Evolutionary conservation across 64 coral and sea anemone species (phyloP).

Genomic region (Porites lutea): DNA sequence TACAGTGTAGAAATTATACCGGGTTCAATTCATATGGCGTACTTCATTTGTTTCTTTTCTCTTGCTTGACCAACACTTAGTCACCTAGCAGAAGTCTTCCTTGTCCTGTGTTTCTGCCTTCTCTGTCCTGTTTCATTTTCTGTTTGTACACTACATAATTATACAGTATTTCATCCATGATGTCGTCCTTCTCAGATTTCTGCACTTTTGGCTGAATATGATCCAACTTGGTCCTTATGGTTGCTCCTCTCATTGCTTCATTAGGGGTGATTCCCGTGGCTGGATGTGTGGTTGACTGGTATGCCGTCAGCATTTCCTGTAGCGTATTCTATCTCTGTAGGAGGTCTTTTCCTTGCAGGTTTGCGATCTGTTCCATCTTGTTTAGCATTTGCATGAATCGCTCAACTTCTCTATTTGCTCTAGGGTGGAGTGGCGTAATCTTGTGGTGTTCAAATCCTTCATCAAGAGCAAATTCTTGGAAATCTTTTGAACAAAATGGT

Average conservation of each 20-base stretch:
- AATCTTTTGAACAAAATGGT: background rate
- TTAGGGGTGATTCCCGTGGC: constrained; percentile 46
- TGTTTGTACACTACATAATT: background rate
- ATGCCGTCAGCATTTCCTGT: constrained; percentile 59
- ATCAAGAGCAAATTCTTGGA: background rate
- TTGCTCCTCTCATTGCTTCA: constrained; percentile 51
- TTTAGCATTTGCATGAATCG: constrained; percentile 53
- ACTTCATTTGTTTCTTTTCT: constrained; percentile 40
- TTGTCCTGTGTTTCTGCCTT: constrained; percentile 42
- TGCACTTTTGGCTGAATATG: background rate
- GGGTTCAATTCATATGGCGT: constrained; percentile 62
- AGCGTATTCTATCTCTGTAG: constrained; percentile 13
- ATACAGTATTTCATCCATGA: background rate
- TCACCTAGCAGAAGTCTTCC: constrained; percentile 33
- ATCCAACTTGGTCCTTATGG: constrained; percentile 39
- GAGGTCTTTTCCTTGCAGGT: constrained; percentile 45
- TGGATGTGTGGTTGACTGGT: constrained; percentile 55
- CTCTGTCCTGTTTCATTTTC: constrained; percentile 13
- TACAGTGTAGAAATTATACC: constrained; percentile 66
- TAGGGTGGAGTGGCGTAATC: constrained; percentile 26
- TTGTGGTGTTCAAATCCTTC: constrained; percentile 56
- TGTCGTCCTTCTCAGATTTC: background rate
- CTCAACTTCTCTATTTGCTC: constrained; percentile 44
- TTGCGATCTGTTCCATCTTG: constrained; percentile 69
- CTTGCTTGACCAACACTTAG: constrained; percentile 45